Base-by-base conservation (phyloP, 1,140 invertebrate genomes). In the Mycetomoellerius zeteki region DNA sequence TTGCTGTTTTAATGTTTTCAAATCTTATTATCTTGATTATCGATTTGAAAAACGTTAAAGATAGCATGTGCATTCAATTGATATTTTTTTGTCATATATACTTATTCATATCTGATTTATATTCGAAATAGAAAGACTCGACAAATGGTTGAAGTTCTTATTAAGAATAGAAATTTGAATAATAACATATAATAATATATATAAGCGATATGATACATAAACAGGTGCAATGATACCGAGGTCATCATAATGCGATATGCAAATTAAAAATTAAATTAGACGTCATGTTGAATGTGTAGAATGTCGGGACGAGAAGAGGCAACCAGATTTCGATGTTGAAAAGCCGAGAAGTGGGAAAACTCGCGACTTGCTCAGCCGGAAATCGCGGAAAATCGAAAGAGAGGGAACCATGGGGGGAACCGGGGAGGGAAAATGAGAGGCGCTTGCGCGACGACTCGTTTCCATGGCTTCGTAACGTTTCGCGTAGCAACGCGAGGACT, bases 401-500 rank as follows among this genome's bases (percentile, higher is more conserved):
- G 71, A 86, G 77, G 64, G 58, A 52, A 69, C 12, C 12, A 19
- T 21, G 67, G 43, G 16, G 81, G 16, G 6, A 85, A 54, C 37
- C 73, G 87, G 73, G 86, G 85, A 89, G 67, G 19, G 75, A 76
- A 90, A 90, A 86, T 82, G 73, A 67, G 60, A 77, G 88, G 92
- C 89, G 91, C 88, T 93, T 92, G 89, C 89, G 87, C 76, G 86
- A 89, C 91, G 82, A 87, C 89, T 87, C 89, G 88, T 89, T 93
- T 89, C 90, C 91, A 90, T 88, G 92, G 92, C 91, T 93, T 93
- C 91, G 85, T 86, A 81, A 85, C 90, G 89, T 87, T 91, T 91
- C 89, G 88, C 92, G 91, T 93, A 93, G 92, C 91, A 93, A 92
- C 92, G 90, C 88, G 90, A 93, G 92, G 87, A 92, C 92, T 92